These are phyloP conservation scores for Caenorhabditis sp. DNA, from an alignment of 2,888 invertebrate species.

Conservation along the genomic window DNA sequence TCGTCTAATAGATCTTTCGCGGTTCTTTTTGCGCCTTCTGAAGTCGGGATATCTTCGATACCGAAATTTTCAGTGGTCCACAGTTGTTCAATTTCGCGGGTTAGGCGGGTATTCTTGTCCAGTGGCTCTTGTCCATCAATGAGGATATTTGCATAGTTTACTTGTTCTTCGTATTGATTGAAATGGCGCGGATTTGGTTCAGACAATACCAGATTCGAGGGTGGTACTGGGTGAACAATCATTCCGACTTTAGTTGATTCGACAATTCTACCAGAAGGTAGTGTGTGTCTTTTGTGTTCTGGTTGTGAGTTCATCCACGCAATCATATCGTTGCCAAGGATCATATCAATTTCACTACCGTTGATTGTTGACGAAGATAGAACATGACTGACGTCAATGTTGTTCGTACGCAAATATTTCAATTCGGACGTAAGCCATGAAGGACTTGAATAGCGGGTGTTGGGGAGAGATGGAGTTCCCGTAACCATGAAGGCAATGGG, in stretches of 20 bases:
- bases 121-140: background rate
- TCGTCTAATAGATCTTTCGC: background rate
- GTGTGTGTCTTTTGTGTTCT: background rate
- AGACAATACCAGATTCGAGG: background rate
- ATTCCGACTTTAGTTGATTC: background rate
- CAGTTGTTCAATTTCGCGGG: background rate
- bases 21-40: background rate
- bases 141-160: background rate
- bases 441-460: too few species aligned
- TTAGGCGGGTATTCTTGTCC: background rate
- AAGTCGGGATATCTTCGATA: background rate
- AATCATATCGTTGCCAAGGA: slow-evolving; percentile 1
- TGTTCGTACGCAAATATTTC: too few species aligned
- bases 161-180: background rate
- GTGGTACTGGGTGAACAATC: background rate
- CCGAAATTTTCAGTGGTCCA: slow-evolving; percentile 11
- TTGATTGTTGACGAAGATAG: background rate
- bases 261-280: background rate
- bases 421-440: too few species aligned
- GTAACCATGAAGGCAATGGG: too few species aligned
- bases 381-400: too few species aligned
- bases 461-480: too few species aligned
- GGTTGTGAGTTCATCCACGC: background rate
- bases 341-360: background rate
- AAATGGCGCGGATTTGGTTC: background rate